Evolutionary conservation across 2,797 vertebrate genomes (phyloP).

Genomic region (Echeneis naucrates): DNA sequence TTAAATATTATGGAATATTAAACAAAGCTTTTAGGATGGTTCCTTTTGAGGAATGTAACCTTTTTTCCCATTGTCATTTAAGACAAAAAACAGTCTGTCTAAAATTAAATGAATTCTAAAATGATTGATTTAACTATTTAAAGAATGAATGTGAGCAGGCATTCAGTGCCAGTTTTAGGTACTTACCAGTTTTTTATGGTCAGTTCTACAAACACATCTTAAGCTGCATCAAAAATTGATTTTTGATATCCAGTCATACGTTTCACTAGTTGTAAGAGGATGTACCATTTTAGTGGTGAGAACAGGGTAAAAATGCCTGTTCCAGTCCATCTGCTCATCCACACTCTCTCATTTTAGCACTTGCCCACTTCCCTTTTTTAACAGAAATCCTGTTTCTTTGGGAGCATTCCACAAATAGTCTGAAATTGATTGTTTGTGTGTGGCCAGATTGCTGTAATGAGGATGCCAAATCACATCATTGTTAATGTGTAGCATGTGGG

Average conservation of each 20-base stretch:
- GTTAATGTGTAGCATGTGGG: slow-evolving; percentile 57
- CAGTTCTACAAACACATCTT: neutral
- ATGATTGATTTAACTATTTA: neutral
- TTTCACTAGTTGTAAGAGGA: neutral
- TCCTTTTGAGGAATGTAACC: neutral
- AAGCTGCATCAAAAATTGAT: neutral
- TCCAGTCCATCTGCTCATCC: slow-evolving; percentile 4
- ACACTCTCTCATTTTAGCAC: neutral
- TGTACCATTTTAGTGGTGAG: neutral
- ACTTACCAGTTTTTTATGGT: too few relatives aligned
- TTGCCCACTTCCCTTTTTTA: neutral
- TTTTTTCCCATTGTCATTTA: neutral
- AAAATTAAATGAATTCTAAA: neutral
- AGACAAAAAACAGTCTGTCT: neutral
- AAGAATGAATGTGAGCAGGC: neutral
- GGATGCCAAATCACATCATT: slow-evolving; percentile 59
- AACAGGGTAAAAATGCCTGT: neutral
- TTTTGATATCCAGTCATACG: neutral
- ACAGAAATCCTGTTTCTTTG: slow-evolving; percentile 4
- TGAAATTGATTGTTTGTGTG: slow-evolving; percentile 47
- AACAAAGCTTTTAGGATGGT: neutral
- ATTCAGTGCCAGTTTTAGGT: neutral
- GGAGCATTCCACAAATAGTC: slow-evolving; percentile 5
- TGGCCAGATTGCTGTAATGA: slow-evolving; percentile 50
- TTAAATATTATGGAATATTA: neutral